phyloP scores from a whole-genome alignment of 2,888 invertebrate species.

The Leucophora obtusa region DNA sequence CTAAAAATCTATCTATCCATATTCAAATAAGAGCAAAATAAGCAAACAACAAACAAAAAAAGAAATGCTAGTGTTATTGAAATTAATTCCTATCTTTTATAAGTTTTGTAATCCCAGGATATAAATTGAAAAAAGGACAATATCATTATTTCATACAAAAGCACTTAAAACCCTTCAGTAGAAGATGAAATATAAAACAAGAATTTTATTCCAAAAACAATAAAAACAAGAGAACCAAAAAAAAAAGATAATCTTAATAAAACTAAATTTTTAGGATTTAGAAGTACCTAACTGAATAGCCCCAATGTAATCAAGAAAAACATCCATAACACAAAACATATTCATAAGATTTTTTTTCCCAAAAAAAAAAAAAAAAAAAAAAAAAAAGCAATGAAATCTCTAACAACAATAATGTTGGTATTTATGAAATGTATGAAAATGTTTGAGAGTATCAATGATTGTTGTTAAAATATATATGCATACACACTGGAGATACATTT shows the following conservation, averaged over 20 bases:
- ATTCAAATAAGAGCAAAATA: background rate
- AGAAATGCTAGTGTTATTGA: constrained; percentile 22
- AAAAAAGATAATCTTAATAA: constrained; percentile 25
- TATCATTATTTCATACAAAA: background rate
- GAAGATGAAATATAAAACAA: background rate
- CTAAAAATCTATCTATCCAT: background rate
- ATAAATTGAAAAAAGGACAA: constrained; percentile 13
- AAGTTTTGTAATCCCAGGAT: constrained; percentile 50
- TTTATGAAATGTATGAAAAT: background rate
- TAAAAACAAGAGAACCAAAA: background rate
- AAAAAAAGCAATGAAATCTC: background rate
- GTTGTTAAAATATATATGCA: background rate
- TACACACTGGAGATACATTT: background rate
- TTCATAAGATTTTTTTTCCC: background rate
- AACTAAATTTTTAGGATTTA: constrained; percentile 36
- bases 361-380: background rate
- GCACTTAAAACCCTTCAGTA: background rate
- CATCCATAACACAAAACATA: background rate
- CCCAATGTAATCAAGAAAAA: background rate
- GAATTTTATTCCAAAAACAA: background rate
- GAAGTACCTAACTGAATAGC: constrained; percentile 26
- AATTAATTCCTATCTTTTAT: constrained; percentile 50
- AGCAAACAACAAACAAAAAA: background rate
- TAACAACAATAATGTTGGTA: constrained; percentile 7
- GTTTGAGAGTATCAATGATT: constrained; percentile 20